Evolutionary conservation across 2,888 invertebrate genomes (phyloP), one percentile per base, ranked within the genome.

Genomic region (Melanostoma scalare): DNA sequence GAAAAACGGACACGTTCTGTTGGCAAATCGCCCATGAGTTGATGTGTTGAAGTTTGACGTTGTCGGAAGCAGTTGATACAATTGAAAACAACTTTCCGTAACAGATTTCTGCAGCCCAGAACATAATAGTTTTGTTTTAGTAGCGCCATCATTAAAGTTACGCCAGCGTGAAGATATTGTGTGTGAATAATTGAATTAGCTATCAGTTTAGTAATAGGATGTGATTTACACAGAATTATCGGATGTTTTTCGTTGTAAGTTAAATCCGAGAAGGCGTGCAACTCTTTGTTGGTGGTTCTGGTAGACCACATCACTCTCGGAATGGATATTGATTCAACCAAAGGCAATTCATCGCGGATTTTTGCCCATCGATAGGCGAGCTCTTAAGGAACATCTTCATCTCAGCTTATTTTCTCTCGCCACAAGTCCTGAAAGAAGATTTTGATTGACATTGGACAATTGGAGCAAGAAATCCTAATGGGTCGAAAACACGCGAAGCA

Each of bases 401-500:
- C 85, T 85, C 82, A 82, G 3, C 33, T 10, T 1, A 86, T 3
- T n/a, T 76, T 77, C 2, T 56, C 52, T n/a, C 82, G 58, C 84
- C 84, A 84, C 6, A 84, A 38, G 5, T 85, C 72, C 33, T 85
- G 79, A 10, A 82, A 81, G 4, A 84, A 8, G 6, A 84, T 69
- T 69, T 79, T 85, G 9, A 86, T 48, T 20, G 67, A 40, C 1
- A 84, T 30, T 4, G n/a, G n/a, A 77, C 48, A 1, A 79, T 60
- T 20, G 78, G 85, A 3, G 80, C 56, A 6, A 85, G 61, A n/a
- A 85, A 61, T 0, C 84, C 85, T 6, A 85, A 58, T 3, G 74
- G 71, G 10, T 85, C 79, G 35, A 79, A 85, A 1, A 85, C 8
- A 8, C 48, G 48, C 8, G 36, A 63, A 8, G 61, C 48, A 38